These are phyloP conservation scores for Alentia gelatinosa DNA, from an alignment of 2,888 invertebrate genomes.

Conservation along the genomic window DNA sequence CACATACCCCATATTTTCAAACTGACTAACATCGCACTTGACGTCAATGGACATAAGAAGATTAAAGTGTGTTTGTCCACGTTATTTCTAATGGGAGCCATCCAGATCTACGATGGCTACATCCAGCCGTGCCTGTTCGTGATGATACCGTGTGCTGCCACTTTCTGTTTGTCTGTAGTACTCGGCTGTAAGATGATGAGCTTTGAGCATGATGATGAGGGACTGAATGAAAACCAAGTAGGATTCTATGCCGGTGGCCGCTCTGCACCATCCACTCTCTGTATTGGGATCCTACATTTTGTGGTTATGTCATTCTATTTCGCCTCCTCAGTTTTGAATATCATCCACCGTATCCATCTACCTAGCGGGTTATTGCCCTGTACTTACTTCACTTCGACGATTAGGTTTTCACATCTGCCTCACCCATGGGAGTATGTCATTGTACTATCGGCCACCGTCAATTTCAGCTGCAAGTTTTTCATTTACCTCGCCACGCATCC, in stretches of 20 bases:
- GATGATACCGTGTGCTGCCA: not conserved
- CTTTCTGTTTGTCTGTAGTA: too few relatives aligned
- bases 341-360: too few relatives aligned
- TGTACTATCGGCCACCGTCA: not conserved
- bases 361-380: not conserved
- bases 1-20: not conserved
- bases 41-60: not conserved
- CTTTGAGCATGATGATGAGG: too few relatives aligned
- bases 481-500: not conserved
- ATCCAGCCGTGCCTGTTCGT: not conserved
- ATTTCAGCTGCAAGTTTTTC: not conserved
- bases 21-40: not conserved
- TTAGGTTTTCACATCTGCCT: not conserved
- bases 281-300: not conserved
- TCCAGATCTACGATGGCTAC: not conserved
- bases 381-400: not conserved
- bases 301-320: not conserved
- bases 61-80: not conserved
- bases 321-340: too few relatives aligned
- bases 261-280: too few relatives aligned
- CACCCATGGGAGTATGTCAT: not conserved
- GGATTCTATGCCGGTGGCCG: too few relatives aligned
- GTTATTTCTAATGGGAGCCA: not conserved
- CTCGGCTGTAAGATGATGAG: too few relatives aligned
- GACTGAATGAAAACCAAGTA: too few relatives aligned